Conservation (phyloP, 2,113 vertebrate species). For the Gambusia holbrooki region DNA sequence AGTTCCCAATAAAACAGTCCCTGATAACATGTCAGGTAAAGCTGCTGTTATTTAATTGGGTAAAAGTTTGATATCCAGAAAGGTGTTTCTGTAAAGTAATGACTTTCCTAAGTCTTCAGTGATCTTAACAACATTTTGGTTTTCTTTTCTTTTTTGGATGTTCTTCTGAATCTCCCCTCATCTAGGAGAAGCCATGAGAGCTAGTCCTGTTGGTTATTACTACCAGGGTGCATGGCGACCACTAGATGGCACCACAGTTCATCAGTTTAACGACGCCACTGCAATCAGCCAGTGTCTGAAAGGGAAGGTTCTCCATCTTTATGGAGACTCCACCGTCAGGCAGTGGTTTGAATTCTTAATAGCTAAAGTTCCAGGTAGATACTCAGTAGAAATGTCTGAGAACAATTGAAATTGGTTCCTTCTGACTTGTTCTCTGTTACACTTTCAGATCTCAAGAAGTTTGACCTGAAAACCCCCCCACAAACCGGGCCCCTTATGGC, state of each 20-base stretch:
- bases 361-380: conserved; percentile 83
- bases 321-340: conserved; percentile 92
- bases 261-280: conserved; percentile 81
- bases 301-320: conserved; percentile 87
- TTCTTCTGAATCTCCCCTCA: not conserved
- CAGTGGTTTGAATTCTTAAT: conserved; percentile 93
- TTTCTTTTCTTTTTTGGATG: not conserved
- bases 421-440: conserved; percentile 13
- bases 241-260: conserved; percentile 68
- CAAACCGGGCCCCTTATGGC: conserved; percentile 88
- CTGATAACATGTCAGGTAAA: too few relatives aligned
- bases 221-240: conserved; percentile 84
- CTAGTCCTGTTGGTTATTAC: conserved; percentile 86
- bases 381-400: not conserved
- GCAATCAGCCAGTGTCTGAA: conserved; percentile 85
- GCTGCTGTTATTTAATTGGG: too few relatives aligned
- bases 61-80: too few relatives aligned
- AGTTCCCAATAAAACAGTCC: too few relatives aligned
- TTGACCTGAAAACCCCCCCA: conserved; percentile 84
- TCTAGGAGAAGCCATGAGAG: conserved; percentile 23
- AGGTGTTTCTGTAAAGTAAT: too few relatives aligned
- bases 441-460: conserved; percentile 83
- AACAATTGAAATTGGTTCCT: not conserved
- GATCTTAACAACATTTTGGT: not conserved
- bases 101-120: too few relatives aligned